These are phyloP conservation scores for Eilema depressum DNA, from an alignment of 2,888 invertebrate genomes.

Conservation along the genomic window DNA sequence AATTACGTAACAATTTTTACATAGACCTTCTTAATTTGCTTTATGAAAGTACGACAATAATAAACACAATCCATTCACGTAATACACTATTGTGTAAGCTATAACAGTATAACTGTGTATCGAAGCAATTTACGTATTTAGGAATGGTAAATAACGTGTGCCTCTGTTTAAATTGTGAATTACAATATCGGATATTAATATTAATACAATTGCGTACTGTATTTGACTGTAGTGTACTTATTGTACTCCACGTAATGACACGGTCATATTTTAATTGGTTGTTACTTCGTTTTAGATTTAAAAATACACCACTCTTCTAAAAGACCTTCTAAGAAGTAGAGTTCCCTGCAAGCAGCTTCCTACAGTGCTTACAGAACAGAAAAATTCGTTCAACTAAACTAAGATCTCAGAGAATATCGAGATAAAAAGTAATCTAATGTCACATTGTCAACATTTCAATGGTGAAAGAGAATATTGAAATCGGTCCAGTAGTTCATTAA, in stretches of 20 bases:
- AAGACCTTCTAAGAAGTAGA: too few species aligned
- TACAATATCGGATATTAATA: neutral
- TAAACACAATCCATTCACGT: neutral
- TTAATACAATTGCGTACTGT: neutral
- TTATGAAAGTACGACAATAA: neutral
- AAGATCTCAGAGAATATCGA: too few species aligned
- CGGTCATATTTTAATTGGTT: neutral
- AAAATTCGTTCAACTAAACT: too few species aligned
- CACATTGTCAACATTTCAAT: too few species aligned
- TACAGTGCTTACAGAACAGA: too few species aligned
- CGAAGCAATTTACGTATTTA: neutral
- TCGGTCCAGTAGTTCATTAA: too few species aligned
- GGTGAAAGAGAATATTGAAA: too few species aligned
- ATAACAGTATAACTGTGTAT: neutral
- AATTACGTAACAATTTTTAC: too few species aligned
- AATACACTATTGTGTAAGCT: neutral
- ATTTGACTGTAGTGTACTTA: neutral
- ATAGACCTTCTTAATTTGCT: neutral
- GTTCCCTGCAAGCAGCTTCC: too few species aligned
- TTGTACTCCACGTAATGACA: neutral
- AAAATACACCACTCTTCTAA: too few species aligned
- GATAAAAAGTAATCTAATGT: too few species aligned
- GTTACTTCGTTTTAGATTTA: neutral
- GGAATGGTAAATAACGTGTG: neutral
- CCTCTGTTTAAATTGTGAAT: neutral